Conservation (phyloP, 1,140 invertebrate genomes). For the Sitobion miscanthi region DNA sequence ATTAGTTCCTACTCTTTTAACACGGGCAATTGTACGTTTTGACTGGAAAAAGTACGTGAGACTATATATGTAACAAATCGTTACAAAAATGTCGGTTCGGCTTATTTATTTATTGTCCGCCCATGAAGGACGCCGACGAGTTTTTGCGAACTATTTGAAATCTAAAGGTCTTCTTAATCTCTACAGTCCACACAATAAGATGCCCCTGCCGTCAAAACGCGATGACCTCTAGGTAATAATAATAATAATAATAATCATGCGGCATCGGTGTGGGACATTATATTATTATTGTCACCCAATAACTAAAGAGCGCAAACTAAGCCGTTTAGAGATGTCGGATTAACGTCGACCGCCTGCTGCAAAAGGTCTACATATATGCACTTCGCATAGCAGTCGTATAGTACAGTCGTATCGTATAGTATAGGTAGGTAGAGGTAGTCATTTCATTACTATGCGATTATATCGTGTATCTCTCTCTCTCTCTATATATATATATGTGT, state of each 20-base stretch:
- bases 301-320: slow-evolving; percentile 14
- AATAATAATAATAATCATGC: neutral
- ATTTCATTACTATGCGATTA: slow-evolving; percentile 39
- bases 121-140: neutral
- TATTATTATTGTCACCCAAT: slow-evolving; percentile 13
- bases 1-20: too few species aligned
- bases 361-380: neutral
- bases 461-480: neutral
- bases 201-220: neutral
- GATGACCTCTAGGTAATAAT: neutral
- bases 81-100: neutral
- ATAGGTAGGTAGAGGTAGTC: neutral
- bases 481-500: neutral
- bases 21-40: too few species aligned
- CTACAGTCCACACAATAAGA: neutral
- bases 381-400: neutral
- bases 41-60: too few species aligned
- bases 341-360: neutral
- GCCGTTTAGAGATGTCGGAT: slow-evolving; percentile 39
- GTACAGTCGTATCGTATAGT: neutral
- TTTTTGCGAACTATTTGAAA: neutral
- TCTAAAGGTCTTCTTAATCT: neutral
- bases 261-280: neutral
- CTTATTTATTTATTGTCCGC: neutral
- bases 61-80: neutral